Conservation (phyloP, 2,113 vertebrate genomes). For the Siniperca knerii region DNA sequence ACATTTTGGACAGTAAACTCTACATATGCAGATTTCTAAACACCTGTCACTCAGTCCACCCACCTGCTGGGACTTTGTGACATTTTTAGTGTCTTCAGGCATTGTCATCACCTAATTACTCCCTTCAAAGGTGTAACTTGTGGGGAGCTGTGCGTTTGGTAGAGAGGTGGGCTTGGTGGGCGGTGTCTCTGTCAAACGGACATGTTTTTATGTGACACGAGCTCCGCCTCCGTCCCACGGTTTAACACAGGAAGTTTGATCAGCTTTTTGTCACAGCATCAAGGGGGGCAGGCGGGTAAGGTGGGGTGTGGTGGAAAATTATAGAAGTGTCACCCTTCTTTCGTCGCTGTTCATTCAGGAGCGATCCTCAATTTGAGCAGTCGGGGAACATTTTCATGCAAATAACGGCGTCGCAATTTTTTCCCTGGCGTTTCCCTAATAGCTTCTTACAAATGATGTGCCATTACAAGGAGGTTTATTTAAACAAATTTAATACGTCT, state of each 20-base stretch:
- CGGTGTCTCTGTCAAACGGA: slow-evolving; percentile 41
- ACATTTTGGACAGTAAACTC: neutral
- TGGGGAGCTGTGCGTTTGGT: neutral
- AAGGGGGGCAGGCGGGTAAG: neutral
- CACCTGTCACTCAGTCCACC: slow-evolving; percentile 19
- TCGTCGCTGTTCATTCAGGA: slow-evolving; percentile 89
- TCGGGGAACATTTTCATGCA: slow-evolving; percentile 97
- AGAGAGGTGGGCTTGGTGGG: slow-evolving; percentile 45
- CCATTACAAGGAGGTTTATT: slow-evolving; percentile 99
- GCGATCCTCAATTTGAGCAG: slow-evolving; percentile 89
- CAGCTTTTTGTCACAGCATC: slow-evolving; percentile 85
- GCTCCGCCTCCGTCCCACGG: slow-evolving; percentile 63
- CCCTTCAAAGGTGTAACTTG: slow-evolving; percentile 52
- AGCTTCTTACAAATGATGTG: slow-evolving; percentile 99
- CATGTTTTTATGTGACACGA: slow-evolving; percentile 69
- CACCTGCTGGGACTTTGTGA: slow-evolving; percentile 46
- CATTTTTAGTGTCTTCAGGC: neutral
- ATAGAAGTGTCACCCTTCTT: slow-evolving; percentile 91
- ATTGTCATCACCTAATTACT: slow-evolving; percentile 47
- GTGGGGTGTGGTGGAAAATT: slow-evolving; percentile 78
- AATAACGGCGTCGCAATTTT: slow-evolving; percentile 92
- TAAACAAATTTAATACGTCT: slow-evolving; percentile 99
- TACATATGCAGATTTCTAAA: slow-evolving; percentile 30
- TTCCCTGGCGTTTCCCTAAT: slow-evolving; percentile 91
- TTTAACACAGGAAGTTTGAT: slow-evolving; percentile 82